Evolutionary conservation across 92 coral and sea anemone species (phyloP).

Genomic region (Bergia puertoricense): DNA sequence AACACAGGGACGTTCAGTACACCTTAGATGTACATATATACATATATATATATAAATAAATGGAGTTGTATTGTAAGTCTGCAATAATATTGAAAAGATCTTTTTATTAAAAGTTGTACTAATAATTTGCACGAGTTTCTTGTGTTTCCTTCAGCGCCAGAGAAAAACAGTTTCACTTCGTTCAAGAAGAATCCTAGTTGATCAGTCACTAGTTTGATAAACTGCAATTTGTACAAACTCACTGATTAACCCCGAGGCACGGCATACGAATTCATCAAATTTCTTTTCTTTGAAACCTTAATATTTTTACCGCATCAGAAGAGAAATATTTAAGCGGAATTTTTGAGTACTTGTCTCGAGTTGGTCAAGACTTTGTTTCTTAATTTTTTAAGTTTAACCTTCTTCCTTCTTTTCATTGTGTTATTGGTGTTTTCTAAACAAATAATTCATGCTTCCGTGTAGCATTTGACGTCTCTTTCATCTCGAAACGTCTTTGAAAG

Average conservation of each 20-base stretch:
- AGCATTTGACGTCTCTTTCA: conserved; percentile 15
- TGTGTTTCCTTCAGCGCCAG: not conserved
- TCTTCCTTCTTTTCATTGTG: not conserved
- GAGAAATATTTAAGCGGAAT: not conserved
- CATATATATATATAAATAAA: conserved; percentile 9
- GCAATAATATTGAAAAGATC: conserved; percentile 27
- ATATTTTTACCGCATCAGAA: not conserved
- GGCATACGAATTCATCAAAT: not conserved
- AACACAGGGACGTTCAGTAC: not conserved
- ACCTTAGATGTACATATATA: conserved; percentile 29
- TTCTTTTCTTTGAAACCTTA: not conserved
- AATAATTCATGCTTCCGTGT: conserved; percentile 22
- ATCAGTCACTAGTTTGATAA: not conserved
- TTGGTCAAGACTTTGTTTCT: not conserved
- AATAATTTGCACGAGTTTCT: not conserved
- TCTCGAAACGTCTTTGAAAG: conserved; percentile 32
- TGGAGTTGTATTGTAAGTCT: conserved; percentile 40
- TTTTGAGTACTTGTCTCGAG: not conserved
- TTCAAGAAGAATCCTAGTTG: not conserved
- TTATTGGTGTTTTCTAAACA: conserved; percentile 36
- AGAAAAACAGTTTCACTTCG: not conserved
- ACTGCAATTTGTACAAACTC: not conserved
- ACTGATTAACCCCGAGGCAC: not conserved
- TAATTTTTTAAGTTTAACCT: not conserved
- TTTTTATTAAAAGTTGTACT: conserved; percentile 39